phyloP scores from a whole-genome alignment of 2,888 invertebrate genomes.

The Folsomia candida region DNA sequence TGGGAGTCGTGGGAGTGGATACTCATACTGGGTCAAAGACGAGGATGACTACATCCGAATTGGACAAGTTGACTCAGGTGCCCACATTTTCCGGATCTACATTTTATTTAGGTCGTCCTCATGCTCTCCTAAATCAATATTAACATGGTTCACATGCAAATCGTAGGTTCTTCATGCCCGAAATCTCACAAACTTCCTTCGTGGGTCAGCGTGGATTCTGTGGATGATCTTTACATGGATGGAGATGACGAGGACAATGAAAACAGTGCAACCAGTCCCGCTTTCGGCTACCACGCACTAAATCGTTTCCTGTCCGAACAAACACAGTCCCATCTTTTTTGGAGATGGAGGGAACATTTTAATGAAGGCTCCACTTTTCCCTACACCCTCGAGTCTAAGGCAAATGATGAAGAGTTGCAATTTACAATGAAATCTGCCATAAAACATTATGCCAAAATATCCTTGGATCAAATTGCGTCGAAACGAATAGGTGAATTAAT shows the following conservation, averaged over 20 bases:
- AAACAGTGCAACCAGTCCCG: constrained; percentile 18
- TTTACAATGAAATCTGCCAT: constrained; percentile 43
- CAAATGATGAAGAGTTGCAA: constrained; percentile 43
- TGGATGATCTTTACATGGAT: constrained; percentile 41
- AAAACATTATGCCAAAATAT: constrained; percentile 41
- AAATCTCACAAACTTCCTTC: constrained; percentile 48
- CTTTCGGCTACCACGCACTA: constrained; percentile 45
- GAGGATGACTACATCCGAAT: constrained; percentile 44
- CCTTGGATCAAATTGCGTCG: constrained; percentile 39
- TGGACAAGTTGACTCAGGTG: constrained; percentile 43
- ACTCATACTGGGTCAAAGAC: constrained; percentile 44
- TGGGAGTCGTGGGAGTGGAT: constrained; percentile 45
- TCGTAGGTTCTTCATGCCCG: constrained; percentile 35
- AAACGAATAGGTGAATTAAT: constrained; percentile 33
- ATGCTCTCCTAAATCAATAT: background rate
- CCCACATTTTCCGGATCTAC: background rate
- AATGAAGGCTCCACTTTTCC: constrained; percentile 42
- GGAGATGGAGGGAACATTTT: constrained; percentile 45
- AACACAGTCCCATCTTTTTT: constrained; percentile 38
- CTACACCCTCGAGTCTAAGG: constrained; percentile 45
- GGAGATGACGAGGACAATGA: constrained; percentile 21
- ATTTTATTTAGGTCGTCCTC: background rate
- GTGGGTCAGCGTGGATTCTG: constrained; percentile 45
- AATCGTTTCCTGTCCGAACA: constrained; percentile 44
- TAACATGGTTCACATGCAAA: background rate